phyloP scores from a whole-genome alignment of 92 coral and sea anemone genomes.

The Epizoanthus fatuus region DNA sequence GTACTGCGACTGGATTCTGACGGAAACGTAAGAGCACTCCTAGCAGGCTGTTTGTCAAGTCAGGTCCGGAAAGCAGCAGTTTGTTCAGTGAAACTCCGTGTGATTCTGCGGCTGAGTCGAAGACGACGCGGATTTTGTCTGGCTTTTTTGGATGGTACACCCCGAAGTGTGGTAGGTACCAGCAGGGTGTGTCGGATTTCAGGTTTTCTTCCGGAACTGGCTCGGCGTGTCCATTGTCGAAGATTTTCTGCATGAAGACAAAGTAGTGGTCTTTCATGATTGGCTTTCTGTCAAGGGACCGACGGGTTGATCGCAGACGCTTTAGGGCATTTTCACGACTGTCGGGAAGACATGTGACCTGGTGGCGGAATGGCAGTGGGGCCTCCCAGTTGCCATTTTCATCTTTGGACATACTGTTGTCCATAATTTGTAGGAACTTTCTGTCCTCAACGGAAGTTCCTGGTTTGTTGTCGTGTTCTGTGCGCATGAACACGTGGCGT shows the following conservation, averaged over 20 bases:
- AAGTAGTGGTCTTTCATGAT: slow-evolving; percentile 59
- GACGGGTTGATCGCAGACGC: slow-evolving; percentile 39
- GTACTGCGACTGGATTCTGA: slow-evolving; percentile 51
- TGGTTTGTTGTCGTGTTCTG: slow-evolving; percentile 25
- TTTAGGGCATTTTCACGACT: slow-evolving; percentile 44
- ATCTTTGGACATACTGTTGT: slow-evolving; percentile 44
- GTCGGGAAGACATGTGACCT: slow-evolving; percentile 31
- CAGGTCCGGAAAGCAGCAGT: slow-evolving; percentile 51
- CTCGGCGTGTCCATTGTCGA: slow-evolving; percentile 49
- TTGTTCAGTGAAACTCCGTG: slow-evolving; percentile 58
- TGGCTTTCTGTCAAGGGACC: slow-evolving; percentile 47
- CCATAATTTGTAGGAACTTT: slow-evolving; percentile 49
- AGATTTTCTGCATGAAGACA: background rate
- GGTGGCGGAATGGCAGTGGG: slow-evolving; percentile 55
- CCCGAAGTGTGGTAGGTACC: slow-evolving; percentile 62
- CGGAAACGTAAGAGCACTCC: slow-evolving; percentile 70
- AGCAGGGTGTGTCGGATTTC: slow-evolving; percentile 29
- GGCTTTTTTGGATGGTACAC: slow-evolving; percentile 61
- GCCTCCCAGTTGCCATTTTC: slow-evolving; percentile 53
- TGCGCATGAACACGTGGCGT: slow-evolving; percentile 12
- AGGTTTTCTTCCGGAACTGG: slow-evolving; percentile 23
- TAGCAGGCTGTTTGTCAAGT: slow-evolving; percentile 50
- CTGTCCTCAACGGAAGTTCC: slow-evolving; percentile 33
- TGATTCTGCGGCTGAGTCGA: slow-evolving; percentile 63
- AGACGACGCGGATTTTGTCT: slow-evolving; percentile 60